These are phyloP conservation scores for Hippoglossus stenolepis DNA, from an alignment of 2,113 vertebrate species.

Conservation along the genomic window DNA sequence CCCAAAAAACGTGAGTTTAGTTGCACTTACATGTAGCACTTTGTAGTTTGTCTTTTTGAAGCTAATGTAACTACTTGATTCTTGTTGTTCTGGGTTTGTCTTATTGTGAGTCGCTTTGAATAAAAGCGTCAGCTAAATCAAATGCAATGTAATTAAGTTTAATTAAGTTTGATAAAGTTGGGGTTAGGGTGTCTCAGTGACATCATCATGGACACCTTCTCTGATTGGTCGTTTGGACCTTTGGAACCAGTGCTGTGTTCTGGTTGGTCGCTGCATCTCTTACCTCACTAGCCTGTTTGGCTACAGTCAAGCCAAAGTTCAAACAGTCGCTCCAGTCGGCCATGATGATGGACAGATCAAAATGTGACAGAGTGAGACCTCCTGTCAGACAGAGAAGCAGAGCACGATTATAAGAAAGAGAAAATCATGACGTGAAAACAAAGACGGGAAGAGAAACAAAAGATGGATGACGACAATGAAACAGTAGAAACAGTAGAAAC, in stretches of 20 bases:
- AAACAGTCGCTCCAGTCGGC: conserved; percentile 58
- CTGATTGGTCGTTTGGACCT: too few species aligned
- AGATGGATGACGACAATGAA: neutral
- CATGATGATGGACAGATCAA: conserved; percentile 26
- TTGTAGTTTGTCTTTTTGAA: too few species aligned
- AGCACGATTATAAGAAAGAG: neutral
- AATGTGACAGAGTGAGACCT: neutral
- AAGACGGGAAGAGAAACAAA: too few species aligned
- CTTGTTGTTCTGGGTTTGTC: too few species aligned
- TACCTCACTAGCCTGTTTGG: conserved; percentile 60
- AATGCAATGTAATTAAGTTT: too few species aligned
- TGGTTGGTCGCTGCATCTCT: neutral
- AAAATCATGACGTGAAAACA: neutral
- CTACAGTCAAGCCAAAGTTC: conserved; percentile 47
- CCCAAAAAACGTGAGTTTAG: too few species aligned
- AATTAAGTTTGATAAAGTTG: too few species aligned
- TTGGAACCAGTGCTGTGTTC: neutral
- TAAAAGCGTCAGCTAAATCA: too few species aligned
- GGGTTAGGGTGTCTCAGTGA: too few species aligned
- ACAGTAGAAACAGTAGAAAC: neutral
- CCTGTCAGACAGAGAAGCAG: neutral
- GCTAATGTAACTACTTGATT: too few species aligned
- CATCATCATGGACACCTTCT: neutral
- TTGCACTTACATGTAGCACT: too few species aligned
- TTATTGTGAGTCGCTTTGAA: too few species aligned